Evolutionary conservation across 2,113 vertebrate species (phyloP).

Genomic region (rat (Rattus norvegicus)): GRCr8 NC_086037.1:43216501-43217000

Average conservation of each 20-base stretch:
- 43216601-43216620: not conserved
- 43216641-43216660: not conserved
- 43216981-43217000: conserved; percentile 9
- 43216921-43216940: not conserved
- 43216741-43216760: not conserved
- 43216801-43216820: not conserved
- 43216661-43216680: rapidly evolving
- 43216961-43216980: not conserved
- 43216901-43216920: not conserved
- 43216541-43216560: not conserved
- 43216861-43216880: not conserved
- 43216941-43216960: not conserved
- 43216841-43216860: conserved; percentile 27
- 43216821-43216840: not conserved
- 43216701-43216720: not conserved
- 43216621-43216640: too few relatives aligned
- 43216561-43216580: not conserved
- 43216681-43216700: not conserved
- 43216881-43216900: not conserved
- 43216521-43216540: not conserved
- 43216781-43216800: not conserved
- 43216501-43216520: not conserved
- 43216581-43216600: not conserved
- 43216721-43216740: not conserved
- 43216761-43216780: not conserved